phyloP scores from a whole-genome alignment of 2,113 vertebrate species.

The Tachycineta bicolor region DNA sequence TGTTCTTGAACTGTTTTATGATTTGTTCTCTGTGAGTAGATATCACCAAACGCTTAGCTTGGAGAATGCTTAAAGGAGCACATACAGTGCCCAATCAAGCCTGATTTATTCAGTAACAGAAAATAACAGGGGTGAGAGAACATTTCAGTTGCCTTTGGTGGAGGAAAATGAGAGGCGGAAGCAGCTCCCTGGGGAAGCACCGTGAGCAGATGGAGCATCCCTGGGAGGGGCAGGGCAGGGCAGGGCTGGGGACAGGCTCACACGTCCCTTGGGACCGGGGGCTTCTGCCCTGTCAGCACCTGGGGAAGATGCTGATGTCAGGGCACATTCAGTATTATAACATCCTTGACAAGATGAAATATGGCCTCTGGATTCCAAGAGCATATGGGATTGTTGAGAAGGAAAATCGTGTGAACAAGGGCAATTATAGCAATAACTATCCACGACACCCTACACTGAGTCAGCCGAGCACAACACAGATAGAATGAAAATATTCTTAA shows the following conservation, averaged over 20 bases:
- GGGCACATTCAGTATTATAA: not conserved
- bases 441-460: not conserved
- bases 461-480: conserved; percentile 23
- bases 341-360: conserved; percentile 59
- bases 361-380: conserved; percentile 22
- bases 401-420: conserved; percentile 66
- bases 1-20: not conserved
- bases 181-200: not conserved
- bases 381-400: conserved; percentile 59
- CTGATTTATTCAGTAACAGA: not conserved
- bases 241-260: not conserved
- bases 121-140: not conserved
- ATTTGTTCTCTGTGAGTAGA: not conserved
- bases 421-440: conserved; percentile 63
- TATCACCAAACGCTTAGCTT: not conserved
- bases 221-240: not conserved
- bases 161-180: not conserved
- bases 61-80: not conserved
- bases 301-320: not conserved
- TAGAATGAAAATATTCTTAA: conserved; percentile 58
- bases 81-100: not conserved
- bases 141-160: not conserved
- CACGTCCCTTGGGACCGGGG: too few relatives aligned
- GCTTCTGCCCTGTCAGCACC: not conserved
- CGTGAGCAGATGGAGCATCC: not conserved